These are phyloP conservation scores for Enteromius mattozi DNA, from an alignment of 2,797 vertebrate genomes.

Conservation along the genomic window DNA sequence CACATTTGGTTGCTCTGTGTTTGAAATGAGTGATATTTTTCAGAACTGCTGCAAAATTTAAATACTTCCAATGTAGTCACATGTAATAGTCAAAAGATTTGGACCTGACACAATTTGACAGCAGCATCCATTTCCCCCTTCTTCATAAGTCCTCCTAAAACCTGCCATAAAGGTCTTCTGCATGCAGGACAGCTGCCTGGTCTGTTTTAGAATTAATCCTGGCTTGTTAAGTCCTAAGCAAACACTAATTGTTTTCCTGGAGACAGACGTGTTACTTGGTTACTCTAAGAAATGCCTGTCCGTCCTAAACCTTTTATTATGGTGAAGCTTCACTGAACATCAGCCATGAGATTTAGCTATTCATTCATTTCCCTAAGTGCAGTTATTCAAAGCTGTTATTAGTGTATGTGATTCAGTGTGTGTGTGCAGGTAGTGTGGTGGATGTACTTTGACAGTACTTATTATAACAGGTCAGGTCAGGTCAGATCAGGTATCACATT, in stretches of 20 bases:
- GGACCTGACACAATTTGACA: slow-evolving; percentile 5
- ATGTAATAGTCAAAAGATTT: not conserved
- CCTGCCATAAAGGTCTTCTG: not conserved
- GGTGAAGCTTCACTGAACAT: slow-evolving; percentile 15
- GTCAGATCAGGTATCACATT: not conserved
- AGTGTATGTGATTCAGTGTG: slow-evolving; percentile 51
- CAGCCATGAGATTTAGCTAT: slow-evolving; percentile 8
- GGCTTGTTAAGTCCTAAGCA: slow-evolving; percentile 1
- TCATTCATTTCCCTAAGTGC: not conserved
- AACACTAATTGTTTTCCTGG: slow-evolving; percentile 22
- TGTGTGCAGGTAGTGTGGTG: slow-evolving; percentile 23
- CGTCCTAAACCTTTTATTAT: slow-evolving; percentile 22
- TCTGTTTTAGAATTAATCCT: slow-evolving; percentile 38
- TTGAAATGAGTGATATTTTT: not conserved
- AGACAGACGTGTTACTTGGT: slow-evolving; percentile 28
- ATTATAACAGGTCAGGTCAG: not conserved
- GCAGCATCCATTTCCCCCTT: not conserved
- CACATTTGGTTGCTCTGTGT: not conserved
- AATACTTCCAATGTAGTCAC: not conserved
- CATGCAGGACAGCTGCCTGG: slow-evolving; percentile 4
- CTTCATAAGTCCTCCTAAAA: not conserved
- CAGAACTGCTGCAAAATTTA: not conserved
- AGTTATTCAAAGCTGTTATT: slow-evolving; percentile 38
- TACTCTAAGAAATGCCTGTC: slow-evolving; percentile 10
- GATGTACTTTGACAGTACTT: slow-evolving; percentile 32